Conservation (phyloP, 2,888 invertebrate species). For the Parascotia fuliginaria region DNA sequence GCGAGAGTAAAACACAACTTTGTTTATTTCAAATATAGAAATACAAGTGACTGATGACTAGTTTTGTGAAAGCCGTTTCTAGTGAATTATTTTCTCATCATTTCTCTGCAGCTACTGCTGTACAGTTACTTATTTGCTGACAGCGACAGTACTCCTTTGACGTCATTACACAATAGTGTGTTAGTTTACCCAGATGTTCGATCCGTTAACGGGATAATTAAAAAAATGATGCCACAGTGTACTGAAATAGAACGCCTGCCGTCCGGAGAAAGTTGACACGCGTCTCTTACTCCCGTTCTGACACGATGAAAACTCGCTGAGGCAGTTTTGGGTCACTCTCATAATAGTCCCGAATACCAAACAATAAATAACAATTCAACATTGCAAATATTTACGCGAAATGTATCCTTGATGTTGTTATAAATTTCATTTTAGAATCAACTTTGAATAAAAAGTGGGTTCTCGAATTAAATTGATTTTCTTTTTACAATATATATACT, state of each 20-base stretch:
- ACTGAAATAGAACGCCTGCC: constrained; percentile 68
- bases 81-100: constrained; percentile 32
- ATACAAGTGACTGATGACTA: constrained; percentile 20
- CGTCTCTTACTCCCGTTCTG: constrained; percentile 57
- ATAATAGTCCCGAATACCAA: constrained; percentile 68
- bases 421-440: constrained; percentile 49
- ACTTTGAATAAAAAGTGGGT: constrained; percentile 25
- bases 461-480: too few species aligned
- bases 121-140: constrained; percentile 7
- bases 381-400: constrained; percentile 51
- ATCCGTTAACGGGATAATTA: constrained; percentile 55
- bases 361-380: constrained; percentile 53
- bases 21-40: constrained; percentile 26
- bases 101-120: constrained; percentile 4
- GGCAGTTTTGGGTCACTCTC: constrained; percentile 79
- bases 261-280: constrained; percentile 74
- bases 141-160: constrained; percentile 19
- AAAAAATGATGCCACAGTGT: constrained; percentile 60
- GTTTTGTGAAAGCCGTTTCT: constrained; percentile 29
- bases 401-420: constrained; percentile 51
- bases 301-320: constrained; percentile 64
- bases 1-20: constrained; percentile 8
- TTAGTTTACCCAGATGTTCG: constrained; percentile 55
- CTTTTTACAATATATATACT: too few species aligned
- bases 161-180: constrained; percentile 60